Base-by-base conservation (phyloP, 2,888 invertebrate genomes). In the Vanessa cardui region DNA sequence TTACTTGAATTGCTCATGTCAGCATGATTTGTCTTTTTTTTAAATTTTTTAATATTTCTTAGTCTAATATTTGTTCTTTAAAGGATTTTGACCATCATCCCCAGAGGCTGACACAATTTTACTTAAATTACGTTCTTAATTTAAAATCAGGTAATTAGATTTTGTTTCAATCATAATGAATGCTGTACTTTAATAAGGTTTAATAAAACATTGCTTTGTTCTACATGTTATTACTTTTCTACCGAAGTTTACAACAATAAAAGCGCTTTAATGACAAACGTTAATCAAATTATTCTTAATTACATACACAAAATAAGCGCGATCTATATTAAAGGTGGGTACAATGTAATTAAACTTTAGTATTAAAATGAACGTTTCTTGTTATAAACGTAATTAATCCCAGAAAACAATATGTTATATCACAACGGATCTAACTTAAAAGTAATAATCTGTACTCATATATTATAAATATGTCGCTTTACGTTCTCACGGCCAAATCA, bases 111-210 rank as follows among this genome's bases (percentile, higher is more conserved):
- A 26, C n/a, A n/a, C 1, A 58, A 64, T 64, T 64, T 64, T 70
- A 61, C 67, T 64, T 45, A 65, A 60, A 64, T 66, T 46, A 44
- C 61, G 52, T 65, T 61, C 62, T 61, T 63, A 47, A 66, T 68
- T 64, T 45, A 62, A 68, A 64, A 21, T 70, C 67, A 50, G 66
- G 64, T 74, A 74, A 72, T 74, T 70, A 70, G 71, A 73, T 74
- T 74, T 72, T 61, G 64, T 64, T 69, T 69, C 45, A 56, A 63
- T 39, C 58, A 62, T 71, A 72, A 69, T 64, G 67, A 56, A 54
- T 52, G 52, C 54, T 66, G 68, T 66, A 67, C 68, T 72, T 68
- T 73, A 72, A 73, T 72, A 68, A 71, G 64, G 64, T 63, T 50
- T 54, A 54, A 54, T 54, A 54, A 63, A 66, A 61, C 70, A 62